Conservation (phyloP, 2,888 invertebrate species). For the Cataglyphis albicans region DNA sequence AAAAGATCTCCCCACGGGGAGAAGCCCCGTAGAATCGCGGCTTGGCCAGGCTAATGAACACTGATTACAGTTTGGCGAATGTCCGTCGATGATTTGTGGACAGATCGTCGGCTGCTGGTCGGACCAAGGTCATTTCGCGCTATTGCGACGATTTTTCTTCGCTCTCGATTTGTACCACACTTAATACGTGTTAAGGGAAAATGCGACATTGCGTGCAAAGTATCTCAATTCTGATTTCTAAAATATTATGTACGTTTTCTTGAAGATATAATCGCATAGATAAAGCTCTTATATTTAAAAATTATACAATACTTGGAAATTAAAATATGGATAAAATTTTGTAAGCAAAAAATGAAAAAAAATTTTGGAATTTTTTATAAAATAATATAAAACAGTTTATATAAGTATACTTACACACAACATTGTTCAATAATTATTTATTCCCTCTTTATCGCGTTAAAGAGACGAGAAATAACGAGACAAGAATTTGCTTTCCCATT, state of each 20-base stretch:
- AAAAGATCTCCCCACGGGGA: constrained; percentile 84
- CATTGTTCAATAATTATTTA: constrained; percentile 8
- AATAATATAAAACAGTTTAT: neutral
- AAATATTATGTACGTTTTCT: neutral
- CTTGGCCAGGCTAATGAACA: constrained; percentile 84
- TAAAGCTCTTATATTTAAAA: neutral
- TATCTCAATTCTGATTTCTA: neutral
- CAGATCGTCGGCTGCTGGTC: constrained; percentile 50
- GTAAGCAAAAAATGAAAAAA: neutral
- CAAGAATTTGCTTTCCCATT: constrained; percentile 32
- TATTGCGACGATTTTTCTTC: constrained; percentile 35
- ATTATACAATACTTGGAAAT: neutral
- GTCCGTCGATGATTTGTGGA: constrained; percentile 81
- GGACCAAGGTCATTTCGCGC: constrained; percentile 8
- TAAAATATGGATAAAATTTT: neutral
- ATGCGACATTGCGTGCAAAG: neutral
- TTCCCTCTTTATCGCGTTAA: constrained; percentile 20
- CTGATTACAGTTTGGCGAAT: constrained; percentile 82
- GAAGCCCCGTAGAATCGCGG: constrained; percentile 78
- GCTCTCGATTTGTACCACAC: constrained; percentile 16
- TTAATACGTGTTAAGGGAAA: constrained; percentile 18
- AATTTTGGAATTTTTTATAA: neutral
- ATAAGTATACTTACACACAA: neutral
- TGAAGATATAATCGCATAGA: neutral
- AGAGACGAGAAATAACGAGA: constrained; percentile 13